Evolutionary conservation across 2,797 vertebrate species (phyloP).

Genomic region (Chaenodraco wilsoni): DNA sequence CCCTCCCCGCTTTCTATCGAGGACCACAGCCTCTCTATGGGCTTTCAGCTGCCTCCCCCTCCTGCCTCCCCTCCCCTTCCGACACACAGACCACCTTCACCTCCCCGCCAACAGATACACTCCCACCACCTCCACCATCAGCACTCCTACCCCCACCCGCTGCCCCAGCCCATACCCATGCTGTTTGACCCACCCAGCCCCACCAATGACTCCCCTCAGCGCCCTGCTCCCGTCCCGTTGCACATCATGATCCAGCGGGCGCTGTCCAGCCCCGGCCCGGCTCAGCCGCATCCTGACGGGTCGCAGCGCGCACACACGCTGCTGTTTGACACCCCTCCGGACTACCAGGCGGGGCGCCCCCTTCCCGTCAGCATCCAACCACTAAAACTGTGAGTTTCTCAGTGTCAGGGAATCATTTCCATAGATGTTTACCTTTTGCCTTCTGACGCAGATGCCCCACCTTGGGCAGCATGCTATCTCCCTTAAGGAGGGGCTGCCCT

Average conservation of each 20-base stretch:
- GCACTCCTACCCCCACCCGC: constrained; percentile 84
- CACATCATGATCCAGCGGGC: constrained; percentile 98
- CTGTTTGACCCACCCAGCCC: constrained; percentile 84
- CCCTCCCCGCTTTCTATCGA: constrained; percentile 66
- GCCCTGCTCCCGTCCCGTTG: constrained; percentile 88
- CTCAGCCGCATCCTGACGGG: constrained; percentile 88
- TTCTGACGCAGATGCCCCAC: too few species aligned
- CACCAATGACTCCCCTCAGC: constrained; percentile 73
- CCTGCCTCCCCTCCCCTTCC: constrained; percentile 87
- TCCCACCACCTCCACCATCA: constrained; percentile 83
- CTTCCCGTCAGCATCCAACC: constrained; percentile 96
- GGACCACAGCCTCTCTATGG: constrained; percentile 80
- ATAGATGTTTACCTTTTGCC: too few species aligned
- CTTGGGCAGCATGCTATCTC: too few species aligned
- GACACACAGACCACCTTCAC: constrained; percentile 86
- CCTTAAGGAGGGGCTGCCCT: too few species aligned
- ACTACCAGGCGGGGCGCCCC: constrained; percentile 88
- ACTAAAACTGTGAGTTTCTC: constrained; percentile 93
- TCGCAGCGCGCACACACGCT: constrained; percentile 91
- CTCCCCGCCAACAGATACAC: constrained; percentile 78
- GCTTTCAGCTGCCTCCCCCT: constrained; percentile 79
- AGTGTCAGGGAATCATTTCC: too few species aligned
- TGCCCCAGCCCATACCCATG: constrained; percentile 76
- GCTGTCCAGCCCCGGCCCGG: constrained; percentile 90
- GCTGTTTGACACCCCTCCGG: constrained; percentile 89